These are phyloP conservation scores for Propsilocerus akamusi DNA, from an alignment of 1,140 invertebrate species.

Conservation along the genomic window DNA sequence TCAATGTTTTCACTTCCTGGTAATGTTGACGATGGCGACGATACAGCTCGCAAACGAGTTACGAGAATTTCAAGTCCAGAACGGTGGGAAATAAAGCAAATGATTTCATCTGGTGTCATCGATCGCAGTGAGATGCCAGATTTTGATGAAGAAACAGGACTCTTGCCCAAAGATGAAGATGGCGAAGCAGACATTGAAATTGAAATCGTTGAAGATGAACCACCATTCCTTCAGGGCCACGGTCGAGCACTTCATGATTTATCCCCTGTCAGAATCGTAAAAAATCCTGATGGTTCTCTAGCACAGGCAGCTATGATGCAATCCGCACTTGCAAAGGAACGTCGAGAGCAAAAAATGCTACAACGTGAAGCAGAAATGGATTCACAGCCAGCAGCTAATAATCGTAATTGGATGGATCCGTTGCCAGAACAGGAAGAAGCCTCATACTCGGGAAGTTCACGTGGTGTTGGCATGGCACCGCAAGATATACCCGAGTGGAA, in stretches of 20 bases:
- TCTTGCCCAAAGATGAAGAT: slow-evolving; percentile 73
- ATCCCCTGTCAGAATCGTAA: slow-evolving; percentile 92
- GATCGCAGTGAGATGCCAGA: slow-evolving; percentile 79
- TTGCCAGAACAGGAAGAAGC: slow-evolving; percentile 59
- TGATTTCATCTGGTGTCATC: slow-evolving; percentile 69
- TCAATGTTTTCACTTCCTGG: slow-evolving; percentile 43
- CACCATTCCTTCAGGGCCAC: slow-evolving; percentile 85
- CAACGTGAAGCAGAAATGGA: slow-evolving; percentile 84
- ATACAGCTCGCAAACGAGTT: slow-evolving; percentile 56
- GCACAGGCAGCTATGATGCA: slow-evolving; percentile 99
- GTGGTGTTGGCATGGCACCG: slow-evolving; percentile 56
- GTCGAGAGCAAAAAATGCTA: slow-evolving; percentile 83
- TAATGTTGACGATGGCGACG: slow-evolving; percentile 55
- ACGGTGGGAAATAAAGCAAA: slow-evolving; percentile 75
- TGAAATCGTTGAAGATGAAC: slow-evolving; percentile 96
- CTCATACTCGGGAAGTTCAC: slow-evolving; percentile 3
- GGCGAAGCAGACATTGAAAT: slow-evolving; percentile 98
- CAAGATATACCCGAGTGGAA: slow-evolving; percentile 98
- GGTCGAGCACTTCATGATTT: slow-evolving; percentile 78
- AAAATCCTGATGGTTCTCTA: slow-evolving; percentile 96
- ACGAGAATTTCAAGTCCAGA: slow-evolving; percentile 93
- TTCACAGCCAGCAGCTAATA: slow-evolving; percentile 58
- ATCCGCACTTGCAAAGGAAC: slow-evolving; percentile 89
- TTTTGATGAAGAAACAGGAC: slow-evolving; percentile 77
- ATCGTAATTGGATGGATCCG: slow-evolving; percentile 93